A percentile compares a stretch with the other conserved stretches of the same genome.
phyloP scores from a whole-genome alignment of 1,140 invertebrate species.

The Drosophila biarmipes region DNA sequence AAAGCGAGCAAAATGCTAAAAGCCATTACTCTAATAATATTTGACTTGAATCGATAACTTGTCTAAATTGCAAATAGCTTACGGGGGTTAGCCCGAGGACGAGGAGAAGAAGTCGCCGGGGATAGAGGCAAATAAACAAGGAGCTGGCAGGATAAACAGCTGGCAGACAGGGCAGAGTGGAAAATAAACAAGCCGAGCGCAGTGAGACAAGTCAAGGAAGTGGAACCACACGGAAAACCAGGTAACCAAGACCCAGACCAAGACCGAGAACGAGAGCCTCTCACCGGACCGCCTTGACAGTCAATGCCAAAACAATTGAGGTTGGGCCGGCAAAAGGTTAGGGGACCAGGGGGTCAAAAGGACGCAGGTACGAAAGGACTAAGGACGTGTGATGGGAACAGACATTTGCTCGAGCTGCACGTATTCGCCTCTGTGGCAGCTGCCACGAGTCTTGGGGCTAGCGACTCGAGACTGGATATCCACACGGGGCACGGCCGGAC shows the following conservation, averaged over 20 bases:
- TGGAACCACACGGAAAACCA: constrained; percentile 22
- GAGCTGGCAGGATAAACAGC: constrained; percentile 49
- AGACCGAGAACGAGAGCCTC: constrained; percentile 44
- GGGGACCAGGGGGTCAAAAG: neutral
- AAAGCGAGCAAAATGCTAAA: constrained; percentile 28
- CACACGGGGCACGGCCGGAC: constrained; percentile 14
- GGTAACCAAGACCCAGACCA: constrained; percentile 40
- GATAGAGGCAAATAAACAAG: constrained; percentile 34
- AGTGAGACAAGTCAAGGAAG: constrained; percentile 56
- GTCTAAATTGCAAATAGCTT: constrained; percentile 62
- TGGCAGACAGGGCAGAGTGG: constrained; percentile 52
- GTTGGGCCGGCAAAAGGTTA: constrained; percentile 18
- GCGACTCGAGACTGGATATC: constrained; percentile 1
- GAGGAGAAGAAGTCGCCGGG: neutral
- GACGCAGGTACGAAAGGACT: neutral
- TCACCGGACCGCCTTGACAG: constrained; percentile 64
- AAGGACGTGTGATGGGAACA: constrained; percentile 14
- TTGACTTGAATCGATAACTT: constrained; percentile 73
- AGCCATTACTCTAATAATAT: constrained; percentile 77
- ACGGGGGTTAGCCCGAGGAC: constrained; percentile 3
- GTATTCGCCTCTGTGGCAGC: constrained; percentile 50
- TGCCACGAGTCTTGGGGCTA: constrained; percentile 27
- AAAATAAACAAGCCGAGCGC: constrained; percentile 62
- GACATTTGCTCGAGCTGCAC: constrained; percentile 28
- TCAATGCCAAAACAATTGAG: constrained; percentile 78